Conservation (phyloP, 2,797 vertebrate species). For the Acridotheres tristis region DNA sequence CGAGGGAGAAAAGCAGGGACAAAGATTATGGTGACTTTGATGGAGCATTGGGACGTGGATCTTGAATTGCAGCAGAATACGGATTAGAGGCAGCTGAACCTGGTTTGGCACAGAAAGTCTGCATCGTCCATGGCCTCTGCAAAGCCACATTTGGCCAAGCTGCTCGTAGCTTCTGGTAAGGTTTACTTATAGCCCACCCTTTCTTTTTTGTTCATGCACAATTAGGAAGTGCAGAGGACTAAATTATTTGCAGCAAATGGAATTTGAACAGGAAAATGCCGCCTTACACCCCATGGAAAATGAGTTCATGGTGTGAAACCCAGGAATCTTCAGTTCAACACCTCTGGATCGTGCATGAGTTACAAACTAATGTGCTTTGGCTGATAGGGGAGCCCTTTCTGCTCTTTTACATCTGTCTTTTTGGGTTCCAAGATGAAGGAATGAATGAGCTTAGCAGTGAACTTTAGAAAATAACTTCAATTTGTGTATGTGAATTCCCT, state of each 20-base stretch:
- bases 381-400: neutral
- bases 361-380: neutral
- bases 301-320: neutral
- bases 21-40: neutral
- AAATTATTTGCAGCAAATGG: neutral
- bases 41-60: neutral
- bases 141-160: neutral
- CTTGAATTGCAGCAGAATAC: neutral
- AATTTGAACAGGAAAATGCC: neutral
- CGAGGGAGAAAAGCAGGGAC: neutral
- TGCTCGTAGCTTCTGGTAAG: neutral
- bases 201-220: neutral
- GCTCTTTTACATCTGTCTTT: neutral
- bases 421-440: neutral
- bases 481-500: neutral
- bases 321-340: neutral
- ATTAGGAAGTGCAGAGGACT: neutral
- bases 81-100: neutral
- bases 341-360: neutral
- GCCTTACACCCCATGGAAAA: constrained; percentile 1
- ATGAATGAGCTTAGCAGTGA: neutral
- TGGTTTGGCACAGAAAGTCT: neutral
- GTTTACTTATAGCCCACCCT: neutral
- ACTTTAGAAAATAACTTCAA: neutral
- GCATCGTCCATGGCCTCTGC: neutral